These are phyloP conservation scores for Cacoxenus indagator DNA, from an alignment of 2,888 invertebrate species.

Conservation along the genomic window DNA sequence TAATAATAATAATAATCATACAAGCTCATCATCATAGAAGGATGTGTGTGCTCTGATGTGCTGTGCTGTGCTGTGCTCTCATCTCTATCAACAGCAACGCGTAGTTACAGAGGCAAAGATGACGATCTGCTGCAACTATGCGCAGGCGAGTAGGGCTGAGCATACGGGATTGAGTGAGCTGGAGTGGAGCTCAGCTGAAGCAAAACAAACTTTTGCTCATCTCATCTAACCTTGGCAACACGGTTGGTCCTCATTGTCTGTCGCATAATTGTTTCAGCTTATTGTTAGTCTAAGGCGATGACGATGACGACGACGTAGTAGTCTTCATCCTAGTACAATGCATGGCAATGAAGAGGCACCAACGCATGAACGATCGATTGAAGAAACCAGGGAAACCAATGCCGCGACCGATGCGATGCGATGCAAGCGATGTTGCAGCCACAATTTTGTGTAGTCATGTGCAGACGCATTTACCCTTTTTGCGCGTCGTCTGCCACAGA, in stretches of 20 bases:
- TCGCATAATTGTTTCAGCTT: constrained; percentile 14
- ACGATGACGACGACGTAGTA: not conserved
- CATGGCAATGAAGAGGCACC: not conserved
- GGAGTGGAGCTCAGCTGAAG: constrained; percentile 31
- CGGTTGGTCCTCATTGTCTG: constrained; percentile 5
- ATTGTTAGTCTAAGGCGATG: not conserved
- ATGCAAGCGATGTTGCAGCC: constrained; percentile 17
- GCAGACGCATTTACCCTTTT: constrained; percentile 31
- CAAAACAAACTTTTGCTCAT: not conserved
- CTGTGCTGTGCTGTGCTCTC: not conserved
- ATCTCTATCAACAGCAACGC: not conserved
- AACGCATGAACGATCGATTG: not conserved
- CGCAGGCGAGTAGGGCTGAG: constrained; percentile 12
- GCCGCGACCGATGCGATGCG: too few species aligned
- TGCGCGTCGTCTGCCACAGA: constrained; percentile 13
- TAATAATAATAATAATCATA: not conserved
- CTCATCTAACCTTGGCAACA: not conserved
- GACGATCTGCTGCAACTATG: not conserved
- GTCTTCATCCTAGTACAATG: not conserved
- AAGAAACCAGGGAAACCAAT: not conserved
- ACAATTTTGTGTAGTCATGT: constrained; percentile 57
- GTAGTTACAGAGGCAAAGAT: not conserved
- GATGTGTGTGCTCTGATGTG: not conserved
- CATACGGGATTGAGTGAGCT: constrained; percentile 22
- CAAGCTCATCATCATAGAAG: not conserved